Base-by-base conservation (phyloP, 64 coral and sea anemone species). In the Montipora foliosa region DNA sequence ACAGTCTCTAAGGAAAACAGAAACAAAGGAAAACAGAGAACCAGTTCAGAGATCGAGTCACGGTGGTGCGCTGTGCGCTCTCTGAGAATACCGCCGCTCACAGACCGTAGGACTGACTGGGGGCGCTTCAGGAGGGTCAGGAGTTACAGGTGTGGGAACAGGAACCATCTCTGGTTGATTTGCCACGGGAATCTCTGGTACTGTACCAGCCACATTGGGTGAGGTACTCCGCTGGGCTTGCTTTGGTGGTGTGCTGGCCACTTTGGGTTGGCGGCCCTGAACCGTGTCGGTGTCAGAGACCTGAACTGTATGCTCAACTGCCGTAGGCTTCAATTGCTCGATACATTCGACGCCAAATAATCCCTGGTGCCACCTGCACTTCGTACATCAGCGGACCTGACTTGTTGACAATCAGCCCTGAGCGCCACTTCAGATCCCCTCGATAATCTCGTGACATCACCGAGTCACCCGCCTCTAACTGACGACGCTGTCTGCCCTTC, bases 371-470 rank as follows among this genome's bases (percentile, higher is more conserved):
- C 69, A 95, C 87, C 66, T 87, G 82, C 1, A 88, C 68, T 10
- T 76, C 24, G 22, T 88, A 89, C 93, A 89, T 89, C 19, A 89
- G 79, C 58, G 87, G 93, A 60, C 93, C 87, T 75, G 93, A 90
- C 49, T 77, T 82, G 5, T 75, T 79, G 6, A 85, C 70, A 74
- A 89, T 87, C 59, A 69, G n/a, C n/a, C 92, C 92, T 74, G 61
- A 58, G 7, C 84, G 75, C 92, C 92, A 89, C 75, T 92, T 88
- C 15, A 88, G 45, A 79, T 88, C 46, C 58, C 83, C 92, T 49
- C 75, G 53, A 66, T 88, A 89, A 77, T 88, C 92, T 47, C 75
- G 84, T 10, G 92, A 53, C 84, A 94, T 71, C 11, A 94, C 75
- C 17, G 60, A 8, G 76, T 94, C 92, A 52, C 92, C 84, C 1